These are phyloP conservation scores for Ganaspis brasiliensis DNA, from an alignment of 2,888 invertebrate genomes.

Conservation along the genomic window DNA sequence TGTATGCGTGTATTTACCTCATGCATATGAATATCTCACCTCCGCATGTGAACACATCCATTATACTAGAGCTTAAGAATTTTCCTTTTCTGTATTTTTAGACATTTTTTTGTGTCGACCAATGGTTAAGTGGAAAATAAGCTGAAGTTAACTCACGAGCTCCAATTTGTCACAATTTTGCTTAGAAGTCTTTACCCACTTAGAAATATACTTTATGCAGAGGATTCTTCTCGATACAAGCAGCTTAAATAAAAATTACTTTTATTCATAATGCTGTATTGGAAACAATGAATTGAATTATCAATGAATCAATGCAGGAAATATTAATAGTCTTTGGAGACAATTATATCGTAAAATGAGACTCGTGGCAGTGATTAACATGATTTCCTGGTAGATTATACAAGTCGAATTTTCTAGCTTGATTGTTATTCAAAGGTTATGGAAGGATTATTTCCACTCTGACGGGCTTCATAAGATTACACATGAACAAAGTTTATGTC, in stretches of 20 bases:
- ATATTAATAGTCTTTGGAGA: conserved; percentile 67
- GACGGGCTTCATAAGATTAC: neutral
- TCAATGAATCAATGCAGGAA: too few relatives aligned
- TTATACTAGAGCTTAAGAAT: neutral
- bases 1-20: conserved; percentile 17
- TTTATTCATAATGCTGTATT: too few relatives aligned
- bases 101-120: neutral
- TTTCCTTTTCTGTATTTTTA: neutral
- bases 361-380: conserved; percentile 12
- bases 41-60: conserved; percentile 19
- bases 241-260: too few relatives aligned
- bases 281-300: too few relatives aligned
- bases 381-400: neutral
- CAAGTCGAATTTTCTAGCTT: neutral
- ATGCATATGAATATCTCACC: neutral
- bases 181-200: conserved; percentile 5
- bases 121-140: neutral
- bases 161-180: neutral
- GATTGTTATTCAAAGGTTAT: neutral
- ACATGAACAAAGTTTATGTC: neutral
- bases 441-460: neutral
- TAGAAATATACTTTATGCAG: conserved; percentile 6
- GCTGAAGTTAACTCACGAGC: neutral
- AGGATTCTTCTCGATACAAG: too few relatives aligned
- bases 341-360: conserved; percentile 51